phyloP scores from a whole-genome alignment of 2,797 vertebrate species.

The Knipowitschia caucasica region DNA sequence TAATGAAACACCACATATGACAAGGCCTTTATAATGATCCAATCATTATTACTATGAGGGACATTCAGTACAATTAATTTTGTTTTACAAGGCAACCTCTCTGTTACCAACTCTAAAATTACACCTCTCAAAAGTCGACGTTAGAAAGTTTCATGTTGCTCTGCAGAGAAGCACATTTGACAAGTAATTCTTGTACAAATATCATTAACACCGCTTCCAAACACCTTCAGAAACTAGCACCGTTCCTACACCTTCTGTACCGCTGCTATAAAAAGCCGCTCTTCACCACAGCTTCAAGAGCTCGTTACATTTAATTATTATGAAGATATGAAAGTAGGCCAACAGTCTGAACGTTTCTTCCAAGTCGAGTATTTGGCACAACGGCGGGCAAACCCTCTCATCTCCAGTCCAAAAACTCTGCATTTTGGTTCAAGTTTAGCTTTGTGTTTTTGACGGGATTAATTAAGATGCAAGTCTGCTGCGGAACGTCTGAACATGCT shows the following conservation, averaged over 20 bases:
- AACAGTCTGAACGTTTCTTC: constrained; percentile 36
- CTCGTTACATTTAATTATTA: constrained; percentile 69
- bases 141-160: background rate
- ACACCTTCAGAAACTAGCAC: constrained; percentile 33
- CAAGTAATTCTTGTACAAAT: constrained; percentile 10
- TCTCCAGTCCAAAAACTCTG: constrained; percentile 23
- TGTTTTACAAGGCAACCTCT: too few species aligned
- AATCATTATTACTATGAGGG: too few species aligned
- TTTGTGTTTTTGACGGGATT: constrained; percentile 26
- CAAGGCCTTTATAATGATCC: background rate
- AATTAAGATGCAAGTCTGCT: constrained; percentile 37
- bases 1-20: background rate
- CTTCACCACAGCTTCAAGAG: constrained; percentile 37
- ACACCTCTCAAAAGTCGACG: background rate
- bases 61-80: too few species aligned
- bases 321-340: constrained; percentile 67
- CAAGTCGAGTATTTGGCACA: constrained; percentile 42
- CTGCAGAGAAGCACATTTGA: constrained; percentile 12
- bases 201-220: constrained; percentile 26
- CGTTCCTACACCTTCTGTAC: constrained; percentile 13
- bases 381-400: constrained; percentile 28
- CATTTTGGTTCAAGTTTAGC: constrained; percentile 27
- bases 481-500: constrained; percentile 43
- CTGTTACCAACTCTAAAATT: background rate
- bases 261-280: constrained; percentile 34